A percentile compares a stretch with the other conserved stretches of the same genome.
phyloP scores from a whole-genome alignment of 2,797 vertebrate species.

The Tarsius wallacei region DNA sequence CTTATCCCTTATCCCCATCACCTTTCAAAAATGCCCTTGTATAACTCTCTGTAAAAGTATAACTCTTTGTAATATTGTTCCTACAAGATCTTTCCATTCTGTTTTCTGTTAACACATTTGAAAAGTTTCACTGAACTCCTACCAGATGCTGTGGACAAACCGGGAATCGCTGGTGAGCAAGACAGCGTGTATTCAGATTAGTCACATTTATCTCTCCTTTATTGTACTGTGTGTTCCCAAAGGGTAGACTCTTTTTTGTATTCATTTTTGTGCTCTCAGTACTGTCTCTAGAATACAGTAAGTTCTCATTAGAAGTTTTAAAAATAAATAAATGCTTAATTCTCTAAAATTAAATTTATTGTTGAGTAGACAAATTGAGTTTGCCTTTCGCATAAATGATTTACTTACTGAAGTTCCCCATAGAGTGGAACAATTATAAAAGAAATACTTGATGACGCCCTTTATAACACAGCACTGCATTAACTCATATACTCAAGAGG shows the following conservation, averaged over 20 bases:
- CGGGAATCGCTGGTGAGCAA: neutral
- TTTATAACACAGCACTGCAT: constrained; percentile 22
- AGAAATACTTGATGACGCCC: neutral
- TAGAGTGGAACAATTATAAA: constrained; percentile 54
- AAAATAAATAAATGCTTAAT: constrained; percentile 61
- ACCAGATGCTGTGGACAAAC: neutral
- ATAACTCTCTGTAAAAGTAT: neutral
- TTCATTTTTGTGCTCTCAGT: neutral
- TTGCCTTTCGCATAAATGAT: constrained; percentile 60
- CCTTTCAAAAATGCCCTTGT: neutral
- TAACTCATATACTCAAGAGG: constrained; percentile 12
- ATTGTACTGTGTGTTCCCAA: neutral
- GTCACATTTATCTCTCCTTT: neutral
- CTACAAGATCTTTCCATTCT: neutral
- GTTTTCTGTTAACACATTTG: neutral
- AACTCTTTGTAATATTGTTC: neutral
- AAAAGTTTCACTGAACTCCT: neutral
- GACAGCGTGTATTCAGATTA: no score
- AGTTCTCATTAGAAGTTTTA: constrained; percentile 5
- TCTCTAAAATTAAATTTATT: constrained; percentile 63
- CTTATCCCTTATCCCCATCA: neutral
- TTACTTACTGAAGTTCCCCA: constrained; percentile 54
- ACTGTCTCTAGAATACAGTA: neutral
- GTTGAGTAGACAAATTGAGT: constrained; percentile 45
- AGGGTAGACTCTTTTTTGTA: neutral